Base-by-base conservation (phyloP, 2,888 invertebrate genomes). In the Miltochrista miniata region DNA sequence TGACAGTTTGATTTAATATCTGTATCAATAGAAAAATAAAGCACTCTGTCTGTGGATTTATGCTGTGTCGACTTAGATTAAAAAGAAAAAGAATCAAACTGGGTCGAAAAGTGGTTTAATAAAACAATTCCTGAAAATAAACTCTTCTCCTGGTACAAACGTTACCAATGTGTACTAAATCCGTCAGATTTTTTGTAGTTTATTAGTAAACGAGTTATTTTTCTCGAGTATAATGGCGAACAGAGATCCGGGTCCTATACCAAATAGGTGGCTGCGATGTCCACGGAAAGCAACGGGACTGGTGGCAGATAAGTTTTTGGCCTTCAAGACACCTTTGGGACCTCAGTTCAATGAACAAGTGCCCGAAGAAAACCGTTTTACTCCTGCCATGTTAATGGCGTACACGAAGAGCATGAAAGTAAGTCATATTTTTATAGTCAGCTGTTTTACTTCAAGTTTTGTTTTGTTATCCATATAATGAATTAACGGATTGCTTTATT, bases 321-420 rank as follows among this genome's bases (percentile, higher is more conserved):
- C 98, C 4, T 97, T 98, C 82, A 99, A 98, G 87, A 99, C 99
- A 1, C 99, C 99, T 0, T 92, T 99, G 2, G 96, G 95, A 68
- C 87, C 93, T 8, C 93, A 94, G 48, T 99, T 96, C 81, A 95
- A 98, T 81, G 93, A 93, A 42, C 95, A 97, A 90, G 96, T 99
- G 56, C 96, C 97, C 1, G 94, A 95, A 60, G 94, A 94, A 72
- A 95, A 94, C 81, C 93, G 96, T 34, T 99, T 99, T 82, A 94
- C 94, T 33, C 95, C 98, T 0, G 94, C 95, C 45, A 98, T 99
- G 96, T 89, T 99, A 34, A 96, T 99, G 69, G 93, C 93, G 39
- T 94, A 95, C 44, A 93, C 97, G 77, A 96, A 96, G 83, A 93
- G 93, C 54, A 93, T 95, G 66, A 96, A 96, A 92, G 95, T 97